Conservation (phyloP, 1,140 invertebrate species). For the Tetramorium parvispinum region DNA sequence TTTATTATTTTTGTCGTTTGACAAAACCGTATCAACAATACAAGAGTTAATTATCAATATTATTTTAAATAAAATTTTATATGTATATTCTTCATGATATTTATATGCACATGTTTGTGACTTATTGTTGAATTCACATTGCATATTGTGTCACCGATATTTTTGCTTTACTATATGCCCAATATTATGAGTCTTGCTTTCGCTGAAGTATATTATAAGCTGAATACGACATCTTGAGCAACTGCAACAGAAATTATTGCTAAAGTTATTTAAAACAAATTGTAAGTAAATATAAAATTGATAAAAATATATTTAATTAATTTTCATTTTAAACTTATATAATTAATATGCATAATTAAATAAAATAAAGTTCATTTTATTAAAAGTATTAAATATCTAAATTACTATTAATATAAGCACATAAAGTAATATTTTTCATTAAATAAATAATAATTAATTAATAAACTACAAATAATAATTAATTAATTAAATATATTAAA, state of each 20-base stretch:
- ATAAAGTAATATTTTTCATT: neutral
- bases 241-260: conserved; percentile 40
- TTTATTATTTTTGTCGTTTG: neutral
- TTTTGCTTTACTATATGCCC: neutral
- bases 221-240: conserved; percentile 68
- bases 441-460: neutral
- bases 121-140: neutral
- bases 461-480: too few relatives aligned
- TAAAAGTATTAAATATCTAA: neutral
- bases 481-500: neutral
- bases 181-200: neutral
- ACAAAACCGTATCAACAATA: neutral
- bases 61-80: conserved; percentile 2
- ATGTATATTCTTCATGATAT: neutral
- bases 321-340: neutral
- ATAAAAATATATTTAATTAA: neutral
- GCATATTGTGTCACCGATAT: neutral
- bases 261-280: neutral
- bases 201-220: conserved; percentile 63
- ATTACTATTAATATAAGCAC: neutral
- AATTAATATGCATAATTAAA: neutral
- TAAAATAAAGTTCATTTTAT: neutral
- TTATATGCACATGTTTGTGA: neutral
- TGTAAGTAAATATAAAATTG: neutral
- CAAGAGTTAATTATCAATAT: neutral